Evolutionary conservation across 2,113 vertebrate species (phyloP), one percentile per base, ranked within the genome.

Genomic region (Oreochromis spilurus): DNA sequence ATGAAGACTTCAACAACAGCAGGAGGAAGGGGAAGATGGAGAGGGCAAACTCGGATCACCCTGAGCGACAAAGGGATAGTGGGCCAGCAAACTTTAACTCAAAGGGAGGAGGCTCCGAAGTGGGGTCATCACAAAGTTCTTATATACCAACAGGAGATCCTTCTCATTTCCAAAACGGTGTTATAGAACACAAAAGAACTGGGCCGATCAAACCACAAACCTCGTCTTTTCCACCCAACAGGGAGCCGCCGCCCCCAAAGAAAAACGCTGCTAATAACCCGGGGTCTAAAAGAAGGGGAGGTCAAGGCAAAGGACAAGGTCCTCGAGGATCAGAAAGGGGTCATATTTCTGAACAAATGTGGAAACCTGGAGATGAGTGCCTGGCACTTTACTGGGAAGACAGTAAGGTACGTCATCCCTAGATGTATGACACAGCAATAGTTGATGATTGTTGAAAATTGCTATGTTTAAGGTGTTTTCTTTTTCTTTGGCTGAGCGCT

Each of bases 311-410:
- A 88, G 92, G 93, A 77, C 92, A 89, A 83, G 78, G 97, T 62
- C 97, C 97, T 79, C 97, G 97, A 94, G 95, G 97, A 81, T n/a
- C 97, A 81, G 98, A 98, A 84, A 96, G 94, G 45, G 92, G 95
- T 17, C 81, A 97, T 88, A 6, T 77, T 13, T 31, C 58, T 24
- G 94, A 95, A 31, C 84, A 77, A 4, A 58, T 77, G 26, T 99
- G 98, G 99, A 99, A 97, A 95, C 97, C 98, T 24, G 98, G 98
- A 82, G 98, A 99, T 95, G 97, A 98, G 93, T 99, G 98, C 93
- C 96, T 99, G 94, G 98, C 98, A 81, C 97, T 99, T 88, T 99
- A 99, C 93, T 99, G 99, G 98, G 99, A 99, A 94, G 98, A 99
- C 91, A 97, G 98, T 91, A 99, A 99, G 98, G 99, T 99, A 96